Evolutionary conservation across 1,140 invertebrate species (phyloP), one percentile per base, ranked within the genome.

Genomic region (Atopsyche davidsoni): DNA sequence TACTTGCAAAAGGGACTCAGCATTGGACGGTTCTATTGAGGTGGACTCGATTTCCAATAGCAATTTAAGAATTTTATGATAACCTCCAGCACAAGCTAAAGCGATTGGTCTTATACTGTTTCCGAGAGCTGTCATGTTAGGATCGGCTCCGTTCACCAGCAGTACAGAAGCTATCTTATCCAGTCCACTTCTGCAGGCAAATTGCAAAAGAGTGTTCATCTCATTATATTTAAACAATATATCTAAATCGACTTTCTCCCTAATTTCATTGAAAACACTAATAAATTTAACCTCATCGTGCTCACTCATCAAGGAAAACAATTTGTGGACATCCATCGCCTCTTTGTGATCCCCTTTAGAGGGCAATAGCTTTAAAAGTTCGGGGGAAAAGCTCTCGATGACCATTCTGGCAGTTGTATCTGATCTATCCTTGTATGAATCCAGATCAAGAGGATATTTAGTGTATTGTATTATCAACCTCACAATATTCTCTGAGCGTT

Each of bases 61-160:
- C 41, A 75, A 58, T 60, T 79, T 65, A 9, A 87, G 62, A 17
- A 86, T 82, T 59, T 75, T 70, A 57, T 68, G 64, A 59, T 78
- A 80, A 19, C 83, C 83, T 60, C 76, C 73, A 45, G 72, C 67
- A 36, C 76, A 75, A 25, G 83, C 79, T 46, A 82, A 72, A 50
- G 79, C 77, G 41, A 83, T 62, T 48, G 77, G 73, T 51, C 69
- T 65, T 17, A 51, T 60, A 7, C 56, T 64, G 51, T 71, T 70
- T 23, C 64, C 65, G 4, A 68, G 57, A 36, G 64, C 68, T 21
- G 66, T 69, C 3, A 63, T 63, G 52, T 76, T 75, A 10, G 77
- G 64, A 62, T 83, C 70, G 3, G 73, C 72, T 21, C 76, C 77
- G 7, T 68, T 65, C 9, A 69, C 61, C 23, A 87, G 59, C 18